phyloP scores from a whole-genome alignment of 2,888 invertebrate species.

The Merodon equestris region DNA sequence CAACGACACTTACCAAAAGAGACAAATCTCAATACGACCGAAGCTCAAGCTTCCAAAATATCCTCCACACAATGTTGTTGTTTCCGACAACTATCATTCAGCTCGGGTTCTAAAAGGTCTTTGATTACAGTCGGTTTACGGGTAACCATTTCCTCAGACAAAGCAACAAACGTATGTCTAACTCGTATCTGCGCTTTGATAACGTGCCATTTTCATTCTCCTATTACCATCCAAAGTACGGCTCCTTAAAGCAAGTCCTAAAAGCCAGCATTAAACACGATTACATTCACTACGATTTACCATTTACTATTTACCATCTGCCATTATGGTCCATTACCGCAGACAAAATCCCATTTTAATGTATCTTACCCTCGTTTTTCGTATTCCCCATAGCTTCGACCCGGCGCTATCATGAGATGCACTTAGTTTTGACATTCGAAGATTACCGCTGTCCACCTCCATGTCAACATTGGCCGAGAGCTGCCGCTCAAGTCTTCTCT shows the following conservation, averaged over 20 bases:
- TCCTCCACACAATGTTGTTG: too few species aligned
- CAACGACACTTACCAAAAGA: too few species aligned
- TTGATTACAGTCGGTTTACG: background rate
- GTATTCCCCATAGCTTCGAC: background rate
- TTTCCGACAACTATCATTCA: too few species aligned
- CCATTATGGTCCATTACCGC: conserved; percentile 60
- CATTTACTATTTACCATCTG: conserved; percentile 14
- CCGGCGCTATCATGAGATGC: conserved; percentile 54
- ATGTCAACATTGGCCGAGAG: conserved; percentile 54
- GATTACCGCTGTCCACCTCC: conserved; percentile 62
- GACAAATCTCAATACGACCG: too few species aligned
- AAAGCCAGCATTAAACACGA: conserved; percentile 36
- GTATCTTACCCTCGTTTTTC: background rate
- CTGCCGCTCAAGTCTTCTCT: conserved; percentile 22
- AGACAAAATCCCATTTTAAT: conserved; percentile 39
- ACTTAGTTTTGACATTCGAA: conserved; percentile 64
- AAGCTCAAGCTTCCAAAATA: too few species aligned
- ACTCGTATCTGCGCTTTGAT: background rate
- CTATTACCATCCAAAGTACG: conserved; percentile 14
- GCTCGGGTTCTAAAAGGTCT: background rate
- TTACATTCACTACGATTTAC: conserved; percentile 16
- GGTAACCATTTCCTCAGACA: conserved; percentile 6
- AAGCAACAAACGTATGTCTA: background rate
- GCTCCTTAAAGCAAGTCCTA: conserved; percentile 38
- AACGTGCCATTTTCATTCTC: background rate